These are phyloP conservation scores for Standfussiana lucernea DNA, from an alignment of 2,888 invertebrate genomes.

Conservation along the genomic window DNA sequence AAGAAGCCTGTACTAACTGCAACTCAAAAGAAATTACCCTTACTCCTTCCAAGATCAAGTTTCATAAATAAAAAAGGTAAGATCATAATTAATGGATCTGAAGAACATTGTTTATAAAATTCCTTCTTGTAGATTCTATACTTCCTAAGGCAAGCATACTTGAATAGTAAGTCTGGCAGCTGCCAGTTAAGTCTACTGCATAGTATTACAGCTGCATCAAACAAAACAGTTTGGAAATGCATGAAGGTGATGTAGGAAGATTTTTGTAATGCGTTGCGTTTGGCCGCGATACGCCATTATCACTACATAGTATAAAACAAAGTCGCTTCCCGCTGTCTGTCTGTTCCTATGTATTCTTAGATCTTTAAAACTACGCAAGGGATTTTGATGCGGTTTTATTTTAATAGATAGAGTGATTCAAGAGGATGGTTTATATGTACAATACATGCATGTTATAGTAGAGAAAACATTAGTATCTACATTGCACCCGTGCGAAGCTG, in stretches of 20 bases:
- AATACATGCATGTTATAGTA: no score
- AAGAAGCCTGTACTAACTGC: slow-evolving; percentile 50
- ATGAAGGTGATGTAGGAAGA: neutral
- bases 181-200: neutral
- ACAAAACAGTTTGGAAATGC: neutral
- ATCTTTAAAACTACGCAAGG: no score
- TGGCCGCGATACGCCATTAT: neutral
- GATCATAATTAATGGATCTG: neutral
- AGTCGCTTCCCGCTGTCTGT: no score
- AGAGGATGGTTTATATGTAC: no score
- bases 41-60: slow-evolving; percentile 78
- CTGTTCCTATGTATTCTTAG: no score
- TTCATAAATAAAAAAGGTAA: slow-evolving; percentile 80
- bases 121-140: neutral
- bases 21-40: slow-evolving; percentile 76
- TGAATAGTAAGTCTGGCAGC: neutral
- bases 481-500: no score
- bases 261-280: neutral
- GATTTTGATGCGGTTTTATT: no score
- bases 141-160: neutral
- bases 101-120: neutral
- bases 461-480: no score
- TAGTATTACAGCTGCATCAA: neutral
- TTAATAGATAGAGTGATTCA: no score
- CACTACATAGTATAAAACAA: no score